Evolutionary conservation across 2,888 invertebrate species (phyloP), one percentile per base, ranked within the genome.

Genomic region (Lathronympha strigana): DNA sequence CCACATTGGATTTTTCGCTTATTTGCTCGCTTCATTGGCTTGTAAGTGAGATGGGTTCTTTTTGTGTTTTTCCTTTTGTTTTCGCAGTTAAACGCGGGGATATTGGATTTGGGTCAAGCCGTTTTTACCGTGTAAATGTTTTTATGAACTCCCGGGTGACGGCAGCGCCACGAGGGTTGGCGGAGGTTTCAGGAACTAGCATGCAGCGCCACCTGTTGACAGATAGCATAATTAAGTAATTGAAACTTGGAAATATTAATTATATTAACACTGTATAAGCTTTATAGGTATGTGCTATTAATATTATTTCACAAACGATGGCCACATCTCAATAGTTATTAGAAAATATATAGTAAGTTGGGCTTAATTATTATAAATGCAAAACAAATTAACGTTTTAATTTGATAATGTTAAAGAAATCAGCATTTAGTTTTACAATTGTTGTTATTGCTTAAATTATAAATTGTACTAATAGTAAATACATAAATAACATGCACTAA

Each of bases 21-120:
- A 89, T 91, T 90, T 89, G 87, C 88, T 80, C 88, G 89, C 90
- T 88, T 90, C 91, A 91, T 91, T 91, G 91, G 89, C 89, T 90
- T 82, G 88, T 87, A 88, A 90, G 88, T 87, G 91, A 90, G 87
- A 87, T 81, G 87, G 88, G 88, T 83, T 76, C 78, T 75, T 40
- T 67, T 67, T 62, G 50, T 62, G 54, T 66, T 70, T 62, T 61
- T 68, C 62, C 64, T 66, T 67, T 57, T 62, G 68, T 67, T 67
- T 70, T 70, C 61, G 68, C 49, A 54, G 51, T 45, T 60, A 63
- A 67, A 70, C 67, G 68, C 61, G 64, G 66, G 75, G 73, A 73
- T 84, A 83, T 84, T 83, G 83, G 78, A 86, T 83, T 84, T 84
- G 77, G 84, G 85, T 85, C 85, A 84, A 71, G 68, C 61, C 68